phyloP scores from a whole-genome alignment of 2,888 invertebrate genomes.

The Mythimna lalbum region DNA sequence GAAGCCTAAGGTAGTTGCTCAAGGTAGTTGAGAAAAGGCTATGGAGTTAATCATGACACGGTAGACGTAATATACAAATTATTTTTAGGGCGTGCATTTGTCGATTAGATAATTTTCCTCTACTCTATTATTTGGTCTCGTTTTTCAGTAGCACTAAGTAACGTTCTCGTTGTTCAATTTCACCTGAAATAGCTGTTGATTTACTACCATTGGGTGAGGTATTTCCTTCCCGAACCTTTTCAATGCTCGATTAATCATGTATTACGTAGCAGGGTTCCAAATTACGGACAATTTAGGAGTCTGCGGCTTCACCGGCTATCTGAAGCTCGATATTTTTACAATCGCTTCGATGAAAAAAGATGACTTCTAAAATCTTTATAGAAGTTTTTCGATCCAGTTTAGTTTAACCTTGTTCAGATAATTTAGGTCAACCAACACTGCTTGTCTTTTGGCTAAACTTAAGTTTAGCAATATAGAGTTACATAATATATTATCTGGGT shows the following conservation, averaged over 20 bases:
- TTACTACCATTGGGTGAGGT: constrained; percentile 57
- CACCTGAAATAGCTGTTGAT: constrained; percentile 61
- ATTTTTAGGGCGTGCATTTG: constrained; percentile 6
- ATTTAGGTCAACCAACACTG: constrained; percentile 27
- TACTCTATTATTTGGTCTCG: constrained; percentile 32
- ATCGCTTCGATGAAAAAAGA: constrained; percentile 9
- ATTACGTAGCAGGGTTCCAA: constrained; percentile 51
- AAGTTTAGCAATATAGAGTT: constrained; percentile 28
- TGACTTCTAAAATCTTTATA: constrained; percentile 17
- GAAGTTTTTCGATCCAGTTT: constrained; percentile 4
- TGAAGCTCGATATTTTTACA: constrained; percentile 25
- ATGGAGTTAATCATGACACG: no score
- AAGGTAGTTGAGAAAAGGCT: no score
- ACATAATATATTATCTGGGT: constrained; percentile 54
- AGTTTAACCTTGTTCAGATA: background rate
- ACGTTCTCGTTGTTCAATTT: constrained; percentile 41
- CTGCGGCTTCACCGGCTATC: constrained; percentile 36
- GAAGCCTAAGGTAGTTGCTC: no score
- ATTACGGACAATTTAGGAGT: constrained; percentile 51
- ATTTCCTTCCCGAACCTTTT: constrained; percentile 66
- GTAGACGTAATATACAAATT: background rate
- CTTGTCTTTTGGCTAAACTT: constrained; percentile 11
- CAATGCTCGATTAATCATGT: constrained; percentile 63
- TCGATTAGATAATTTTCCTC: constrained; percentile 8
- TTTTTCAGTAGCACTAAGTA: constrained; percentile 44